Evolutionary conservation across 2,797 vertebrate genomes (phyloP).

Genomic region (Rhadinocentrus ornatus): DNA sequence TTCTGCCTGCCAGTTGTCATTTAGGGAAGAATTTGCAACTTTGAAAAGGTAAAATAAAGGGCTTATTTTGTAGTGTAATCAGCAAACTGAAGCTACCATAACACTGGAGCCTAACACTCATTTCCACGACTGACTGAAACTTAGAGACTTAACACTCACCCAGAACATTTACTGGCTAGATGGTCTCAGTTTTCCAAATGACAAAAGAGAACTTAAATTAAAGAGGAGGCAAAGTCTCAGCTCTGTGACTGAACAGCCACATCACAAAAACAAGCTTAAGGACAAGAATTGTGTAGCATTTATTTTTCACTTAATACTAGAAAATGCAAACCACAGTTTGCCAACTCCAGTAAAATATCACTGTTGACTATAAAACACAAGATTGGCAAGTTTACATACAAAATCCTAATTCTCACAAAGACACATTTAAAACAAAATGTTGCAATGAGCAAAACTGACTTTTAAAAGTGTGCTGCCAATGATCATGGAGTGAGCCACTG

Average conservation of each 20-base stretch:
- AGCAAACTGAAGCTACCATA: constrained; percentile 41
- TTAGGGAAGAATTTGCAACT: constrained; percentile 45
- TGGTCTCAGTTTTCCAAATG: constrained; percentile 73
- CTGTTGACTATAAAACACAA: constrained; percentile 6
- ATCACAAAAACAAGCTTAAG: constrained; percentile 27
- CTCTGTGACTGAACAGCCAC: constrained; percentile 36
- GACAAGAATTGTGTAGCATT: constrained; percentile 20
- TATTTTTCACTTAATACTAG: neutral
- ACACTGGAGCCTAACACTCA: constrained; percentile 57
- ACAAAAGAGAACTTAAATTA: constrained; percentile 74
- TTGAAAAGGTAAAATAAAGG: constrained; percentile 47
- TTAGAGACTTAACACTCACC: constrained; percentile 72
- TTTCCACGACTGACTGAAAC: constrained; percentile 71
- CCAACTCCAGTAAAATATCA: neutral
- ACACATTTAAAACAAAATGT: constrained; percentile 48
- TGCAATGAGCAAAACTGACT: constrained; percentile 64
- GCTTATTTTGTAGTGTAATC: constrained; percentile 53
- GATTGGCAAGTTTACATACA: constrained; percentile 3
- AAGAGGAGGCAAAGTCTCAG: constrained; percentile 60
- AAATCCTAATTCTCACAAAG: constrained; percentile 16
- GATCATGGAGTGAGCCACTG: constrained; percentile 70
- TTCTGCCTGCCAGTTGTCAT: constrained; percentile 48
- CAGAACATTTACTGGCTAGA: constrained; percentile 77
- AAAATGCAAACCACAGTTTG: neutral
- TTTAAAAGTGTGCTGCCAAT: constrained; percentile 69